Base-by-base conservation (phyloP, 1,140 invertebrate genomes). In the Epicauta chinensis region DNA sequence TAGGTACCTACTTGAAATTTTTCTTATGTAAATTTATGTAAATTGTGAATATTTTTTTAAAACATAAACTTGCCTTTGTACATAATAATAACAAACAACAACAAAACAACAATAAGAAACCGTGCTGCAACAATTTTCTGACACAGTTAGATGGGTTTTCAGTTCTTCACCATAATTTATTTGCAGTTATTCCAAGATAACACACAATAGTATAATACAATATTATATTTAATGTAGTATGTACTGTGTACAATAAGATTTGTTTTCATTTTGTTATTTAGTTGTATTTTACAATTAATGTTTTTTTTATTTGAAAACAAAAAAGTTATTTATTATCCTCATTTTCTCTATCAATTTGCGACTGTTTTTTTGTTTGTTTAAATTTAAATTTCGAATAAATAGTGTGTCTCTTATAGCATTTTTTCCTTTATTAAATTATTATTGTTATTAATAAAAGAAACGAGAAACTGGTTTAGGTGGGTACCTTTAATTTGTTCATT, bases 171-270 rank as follows among this genome's bases (percentile, higher is more conserved):
- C 32, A n/a, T 3, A 12, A 12, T 34, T 48, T 13, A 38, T 46
- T 47, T 40, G 23, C 12, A 39, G 35, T 49, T 38, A 49, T 49
- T 55, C 16, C 23, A 45, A 48, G 31, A 52, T 53, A 46, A 57
- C 51, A 55, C 39, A 51, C 59, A 61, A 61, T 59, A 61, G 56
- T 61, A 59, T 59, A 61, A 54, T 51, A 58, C 40, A 50, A 47
- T 23, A 23, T 60, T 53, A 58, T 60, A 56, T 51, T 56, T 58
- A 52, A 51, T 54, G 16, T 55, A 58, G 61, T 63, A 63, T 63
- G 61, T 63, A 63, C 61, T 59, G 51, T 63, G 61, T 63, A 63
- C 61, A 63, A 45, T 50, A 51, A 43, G 36, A 47, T 51, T 48
- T 49, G 45, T 53, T 54, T 23, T 23, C 12, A 60, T 62, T 53